Evolutionary conservation across 2,797 vertebrate species (phyloP), one percentile per base, ranked within the genome.

Genomic region (Potorous gilbertii): DNA sequence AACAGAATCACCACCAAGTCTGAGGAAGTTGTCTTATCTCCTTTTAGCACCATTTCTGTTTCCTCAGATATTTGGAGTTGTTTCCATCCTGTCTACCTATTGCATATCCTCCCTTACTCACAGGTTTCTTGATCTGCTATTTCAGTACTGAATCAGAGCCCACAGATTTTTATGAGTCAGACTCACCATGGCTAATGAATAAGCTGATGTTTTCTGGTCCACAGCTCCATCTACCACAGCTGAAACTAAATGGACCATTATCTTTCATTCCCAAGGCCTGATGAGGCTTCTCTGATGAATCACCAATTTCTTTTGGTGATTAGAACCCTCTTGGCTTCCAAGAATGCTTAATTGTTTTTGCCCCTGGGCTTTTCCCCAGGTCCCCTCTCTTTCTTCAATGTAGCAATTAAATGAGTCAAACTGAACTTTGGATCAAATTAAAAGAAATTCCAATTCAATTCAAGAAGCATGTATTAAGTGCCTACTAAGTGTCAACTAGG

Each of bases 361-460:
- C 90, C 93, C 96, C 66, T 97, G 90, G 92, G 94, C 92, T 95
- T 90, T 97, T 55, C 74, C 91, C 1, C 21, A 40, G 90, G 95
- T 13, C n/a, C 97, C 92, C 95, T 96, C 95, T 54, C 92, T 74
- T 96, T 93, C 96, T 94, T n/a, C 55, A 93, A n/a, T 93, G 94
- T 93, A 92, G 96, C 92, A 91, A 94, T 96, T 97, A 98, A 24
- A 98, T 97, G 95, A 98, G 97, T 96, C 97, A 97, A 98, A 98
- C 97, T 97, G 98, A 95, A 96, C 98, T 98, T 95, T 8, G 13
- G 96, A 94, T 97, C 96, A 96, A 98, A 97, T 97, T 98, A 96
- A 0, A 0, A 93, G 90, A 93, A 96, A 95, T 92, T 55, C 54
- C 40, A 81, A 81, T 46, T 81, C 40, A 46, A 81, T 81, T 46